These are phyloP conservation scores for Tangara arthus DNA, from an alignment of 2,797 vertebrate genomes.

Conservation along the genomic window DNA sequence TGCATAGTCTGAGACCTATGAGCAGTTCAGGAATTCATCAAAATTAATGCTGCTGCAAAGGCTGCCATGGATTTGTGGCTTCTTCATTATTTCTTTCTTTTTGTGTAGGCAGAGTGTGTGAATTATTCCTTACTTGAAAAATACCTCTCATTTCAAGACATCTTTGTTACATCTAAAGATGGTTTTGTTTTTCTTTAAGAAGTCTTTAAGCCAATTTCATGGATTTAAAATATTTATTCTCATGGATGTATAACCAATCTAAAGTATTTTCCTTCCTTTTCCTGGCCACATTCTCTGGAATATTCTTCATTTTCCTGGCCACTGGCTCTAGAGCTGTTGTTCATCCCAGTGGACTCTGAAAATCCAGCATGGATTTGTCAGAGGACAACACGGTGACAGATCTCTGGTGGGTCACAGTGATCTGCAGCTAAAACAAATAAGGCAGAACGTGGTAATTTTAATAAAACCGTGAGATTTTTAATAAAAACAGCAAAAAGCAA, in stretches of 20 bases:
- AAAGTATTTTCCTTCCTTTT: not conserved
- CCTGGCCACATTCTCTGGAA: not conserved
- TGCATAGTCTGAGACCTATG: not conserved
- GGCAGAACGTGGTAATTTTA: not conserved
- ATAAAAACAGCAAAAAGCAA: not conserved
- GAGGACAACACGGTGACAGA: not conserved
- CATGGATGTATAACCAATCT: not conserved
- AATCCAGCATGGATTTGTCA: not conserved
- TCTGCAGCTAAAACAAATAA: not conserved
- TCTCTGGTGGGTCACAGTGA: not conserved
- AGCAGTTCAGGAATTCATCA: constrained; percentile 9
- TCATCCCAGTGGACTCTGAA: not conserved
- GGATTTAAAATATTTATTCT: not conserved
- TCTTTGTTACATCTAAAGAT: not conserved
- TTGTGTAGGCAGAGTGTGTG: not conserved
- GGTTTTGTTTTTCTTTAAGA: not conserved
- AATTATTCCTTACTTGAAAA: not conserved
- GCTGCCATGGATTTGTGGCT: not conserved
- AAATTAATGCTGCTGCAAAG: not conserved
- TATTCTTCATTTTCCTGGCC: not conserved
- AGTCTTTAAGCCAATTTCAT: not conserved
- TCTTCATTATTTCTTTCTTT: not conserved
- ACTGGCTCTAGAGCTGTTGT: not conserved
- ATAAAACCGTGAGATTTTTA: not conserved
- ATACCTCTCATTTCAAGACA: not conserved